Evolutionary conservation across 2,113 vertebrate species (phyloP).

Genomic region (Axis porcinus): DNA sequence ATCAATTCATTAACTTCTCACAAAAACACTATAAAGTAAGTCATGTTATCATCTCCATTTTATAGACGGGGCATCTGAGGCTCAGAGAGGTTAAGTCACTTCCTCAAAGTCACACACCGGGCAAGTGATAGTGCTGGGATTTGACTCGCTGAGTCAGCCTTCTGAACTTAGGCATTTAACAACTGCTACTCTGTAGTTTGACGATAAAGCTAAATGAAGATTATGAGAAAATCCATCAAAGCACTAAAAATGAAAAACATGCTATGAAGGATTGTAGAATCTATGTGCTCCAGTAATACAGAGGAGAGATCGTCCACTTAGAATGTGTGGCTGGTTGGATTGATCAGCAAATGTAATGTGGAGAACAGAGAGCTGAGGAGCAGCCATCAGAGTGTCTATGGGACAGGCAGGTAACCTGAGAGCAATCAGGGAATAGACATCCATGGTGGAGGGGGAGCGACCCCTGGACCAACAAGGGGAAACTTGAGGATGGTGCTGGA

Average conservation of each 20-base stretch:
- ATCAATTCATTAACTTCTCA: neutral
- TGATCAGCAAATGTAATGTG: neutral
- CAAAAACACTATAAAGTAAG: neutral
- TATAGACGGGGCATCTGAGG: neutral
- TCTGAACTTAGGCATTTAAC: neutral
- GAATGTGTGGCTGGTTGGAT: neutral
- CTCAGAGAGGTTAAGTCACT: neutral
- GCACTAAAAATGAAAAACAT: neutral
- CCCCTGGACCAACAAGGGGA: neutral
- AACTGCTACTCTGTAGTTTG: neutral
- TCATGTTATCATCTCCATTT: neutral
- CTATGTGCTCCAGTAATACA: neutral
- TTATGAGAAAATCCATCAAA: neutral
- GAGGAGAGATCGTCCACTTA: neutral
- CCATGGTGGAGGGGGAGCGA: neutral
- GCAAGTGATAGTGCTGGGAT: neutral
- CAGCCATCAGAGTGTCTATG: neutral
- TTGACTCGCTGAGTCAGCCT: neutral
- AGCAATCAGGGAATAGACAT: neutral
- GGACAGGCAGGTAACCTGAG: neutral
- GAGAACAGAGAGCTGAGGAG: neutral
- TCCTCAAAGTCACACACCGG: neutral
- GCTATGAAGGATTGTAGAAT: neutral
- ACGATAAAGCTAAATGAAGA: slow-evolving; percentile 3
- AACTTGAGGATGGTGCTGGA: neutral